Evolutionary conservation across 2,888 invertebrate species (phyloP).

Genomic region (Drosophila formosana): DNA sequence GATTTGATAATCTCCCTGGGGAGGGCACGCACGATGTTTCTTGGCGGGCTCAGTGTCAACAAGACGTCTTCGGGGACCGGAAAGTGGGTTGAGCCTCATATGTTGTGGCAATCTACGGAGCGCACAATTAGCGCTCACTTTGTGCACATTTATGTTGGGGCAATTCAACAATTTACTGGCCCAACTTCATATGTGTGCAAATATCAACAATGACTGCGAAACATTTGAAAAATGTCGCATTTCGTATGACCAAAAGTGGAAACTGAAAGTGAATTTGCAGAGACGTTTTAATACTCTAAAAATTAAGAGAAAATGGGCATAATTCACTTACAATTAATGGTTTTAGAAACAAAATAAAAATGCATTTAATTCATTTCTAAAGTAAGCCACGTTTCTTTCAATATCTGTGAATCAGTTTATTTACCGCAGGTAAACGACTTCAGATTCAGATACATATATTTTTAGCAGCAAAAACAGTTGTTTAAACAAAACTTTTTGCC

Average conservation of each 20-base stretch:
- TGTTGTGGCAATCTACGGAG: conserved; percentile 9
- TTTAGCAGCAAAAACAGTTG: neutral
- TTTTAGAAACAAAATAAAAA: no score
- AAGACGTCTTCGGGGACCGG: conserved; percentile 38
- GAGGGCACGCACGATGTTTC: conserved; percentile 33
- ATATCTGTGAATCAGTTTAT: no score
- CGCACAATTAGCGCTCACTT: conserved; percentile 34
- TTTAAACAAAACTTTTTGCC: neutral
- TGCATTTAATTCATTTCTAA: no score
- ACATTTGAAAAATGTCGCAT: conserved; percentile 12
- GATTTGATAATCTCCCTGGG: conserved; percentile 51
- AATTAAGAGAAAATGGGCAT: no score
- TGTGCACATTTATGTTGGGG: conserved; percentile 38
- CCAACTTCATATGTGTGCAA: conserved; percentile 27
- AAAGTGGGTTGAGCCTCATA: conserved; percentile 28
- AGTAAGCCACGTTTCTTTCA: no score
- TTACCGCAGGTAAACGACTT: neutral
- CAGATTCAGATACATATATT: neutral
- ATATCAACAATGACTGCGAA: conserved; percentile 13
- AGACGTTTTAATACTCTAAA: neutral
- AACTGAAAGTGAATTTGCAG: neutral
- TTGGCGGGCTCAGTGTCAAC: conserved; percentile 20
- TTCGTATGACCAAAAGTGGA: neutral
- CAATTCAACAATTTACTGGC: conserved; percentile 28
- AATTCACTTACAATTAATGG: no score